Base-by-base conservation (phyloP, 2,888 invertebrate species). In the Cantharis rufa region DNA sequence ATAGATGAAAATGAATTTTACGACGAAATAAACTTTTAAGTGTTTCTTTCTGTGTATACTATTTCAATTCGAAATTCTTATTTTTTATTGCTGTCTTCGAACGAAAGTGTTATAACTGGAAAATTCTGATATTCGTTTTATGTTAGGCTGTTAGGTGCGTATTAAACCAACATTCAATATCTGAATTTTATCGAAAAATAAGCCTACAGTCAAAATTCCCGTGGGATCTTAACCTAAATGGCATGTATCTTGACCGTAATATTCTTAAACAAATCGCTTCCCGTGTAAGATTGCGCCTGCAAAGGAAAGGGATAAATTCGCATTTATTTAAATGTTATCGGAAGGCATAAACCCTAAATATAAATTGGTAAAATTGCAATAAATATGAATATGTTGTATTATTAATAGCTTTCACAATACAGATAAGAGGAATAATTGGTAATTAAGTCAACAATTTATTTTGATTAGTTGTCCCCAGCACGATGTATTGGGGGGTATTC, bases 401-500 rank as follows among this genome's bases (percentile, higher is more conserved):
- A 66, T 66, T 66, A 66, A 66, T 66, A 66, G 64, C 64, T 66
- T 66, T 21, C n/a, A 66, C 24, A n/a, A 66, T 66, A 21, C 24
- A 62, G 64, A 72, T 64, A 72, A 72, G 32, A 24, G 62, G 68
- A 24, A 69, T 69, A 69, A 62, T 68, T 66, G 64, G 64, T 66
- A 66, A 66, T 66, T 66, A 66, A 73, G 61, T 73, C 27, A 69
- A 62, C 69, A 69, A 75, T 75, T 64, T 66, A 61, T 66, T 70
- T 70, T 71, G 72, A 77, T 77, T 73, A 77, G 71, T 32, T 69
- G 73, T 70, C 77, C 64, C 73, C 77, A 63, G 27, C 63, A 68
- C 66, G 78, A 71, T 72, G 69, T 73, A 71, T 78, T 78, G 72
- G 75, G 70, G 48, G 70, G 48, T 68, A 75, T 75, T 75, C 78